Conservation (phyloP, 2,797 vertebrate species). For the Myotis vivesi region DNA sequence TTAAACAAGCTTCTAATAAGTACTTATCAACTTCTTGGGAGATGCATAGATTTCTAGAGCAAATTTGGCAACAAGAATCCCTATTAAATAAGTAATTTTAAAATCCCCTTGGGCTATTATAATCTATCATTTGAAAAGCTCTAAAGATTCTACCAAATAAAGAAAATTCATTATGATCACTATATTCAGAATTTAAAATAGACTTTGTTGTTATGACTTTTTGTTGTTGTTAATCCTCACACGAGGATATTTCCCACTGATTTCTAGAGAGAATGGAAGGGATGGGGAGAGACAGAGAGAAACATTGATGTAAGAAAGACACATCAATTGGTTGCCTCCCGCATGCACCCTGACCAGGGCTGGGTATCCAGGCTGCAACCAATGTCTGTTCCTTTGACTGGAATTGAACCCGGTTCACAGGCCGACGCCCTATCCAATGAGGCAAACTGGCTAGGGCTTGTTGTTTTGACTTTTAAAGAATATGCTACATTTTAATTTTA, state of each 20-base stretch:
- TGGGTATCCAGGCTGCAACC: too few relatives aligned
- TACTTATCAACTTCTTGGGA: conserved; percentile 37
- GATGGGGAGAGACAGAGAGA: too few relatives aligned
- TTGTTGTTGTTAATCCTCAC: too few relatives aligned
- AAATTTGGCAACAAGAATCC: conserved; percentile 40
- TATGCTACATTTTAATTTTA: not conserved
- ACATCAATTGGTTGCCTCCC: too few relatives aligned
- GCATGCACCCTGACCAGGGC: too few relatives aligned
- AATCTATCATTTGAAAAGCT: conserved; percentile 42
- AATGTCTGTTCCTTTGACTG: too few relatives aligned
- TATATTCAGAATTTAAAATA: conserved; percentile 41
- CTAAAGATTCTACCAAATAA: not conserved
- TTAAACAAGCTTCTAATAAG: conserved; percentile 53
- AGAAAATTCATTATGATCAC: conserved; percentile 33
- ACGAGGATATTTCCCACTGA: too few relatives aligned
- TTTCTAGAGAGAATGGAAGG: too few relatives aligned
- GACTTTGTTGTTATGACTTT: not conserved
- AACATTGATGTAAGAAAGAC: too few relatives aligned
- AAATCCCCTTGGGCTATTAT: not conserved
- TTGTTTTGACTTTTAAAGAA: conserved; percentile 24
- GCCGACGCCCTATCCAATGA: too few relatives aligned
- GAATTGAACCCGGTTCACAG: too few relatives aligned
- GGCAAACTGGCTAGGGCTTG: not conserved
- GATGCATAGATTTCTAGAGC: conserved; percentile 31
- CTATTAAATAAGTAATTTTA: conserved; percentile 54